Evolutionary conservation across 1,140 invertebrate genomes (phyloP), one percentile per base, ranked within the genome.

Genomic region (Pinna nobilis): DNA sequence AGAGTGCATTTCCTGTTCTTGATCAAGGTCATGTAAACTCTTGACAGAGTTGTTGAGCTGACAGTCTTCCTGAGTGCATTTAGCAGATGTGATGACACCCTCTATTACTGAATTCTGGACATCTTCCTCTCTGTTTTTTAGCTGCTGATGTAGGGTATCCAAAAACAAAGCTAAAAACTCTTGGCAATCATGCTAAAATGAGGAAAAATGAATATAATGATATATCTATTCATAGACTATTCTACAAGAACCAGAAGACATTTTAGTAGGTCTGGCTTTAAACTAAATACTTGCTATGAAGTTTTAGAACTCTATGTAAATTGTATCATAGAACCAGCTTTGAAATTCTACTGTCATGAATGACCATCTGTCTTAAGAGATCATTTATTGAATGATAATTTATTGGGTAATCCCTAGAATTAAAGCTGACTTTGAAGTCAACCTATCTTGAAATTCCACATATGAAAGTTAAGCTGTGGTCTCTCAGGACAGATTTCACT

Each of bases 121-220:
- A 25, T 18, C 55, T 9, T 59, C 55, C 18, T 59, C 55, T 33
- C 37, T 35, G 37, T 33, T 33, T 15, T 63, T 63, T 18, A 63
- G 35, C 20, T 94, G 92, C 82, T 94, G 93, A 77, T 94, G 93
- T 13, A 94, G 86, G 15, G 92, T 92, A 79, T 93, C 93, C 73
- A 94, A 83, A 15, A 94, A 84, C 11, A 94, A 87, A 7, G 93
- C 93, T 33, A 94, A 87, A 86, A 94, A 94, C 82, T 94, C 93
- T 88, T 94, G 93, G 88, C 93, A 94, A 83, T 94, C 93, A 81
- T 94, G 93, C 92, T 94, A 82, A 30, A 78, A 78, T 25, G 68
- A 60, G 60, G 37, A 49, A 59, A 51, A 66, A 41, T 59, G 15
- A 44, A 44, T 3, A 59, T 59, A 18, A 33, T n/a, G 5, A 33